Evolutionary conservation across 2,113 vertebrate genomes (phyloP).

Genomic region (Ptyas mucosa): DNA sequence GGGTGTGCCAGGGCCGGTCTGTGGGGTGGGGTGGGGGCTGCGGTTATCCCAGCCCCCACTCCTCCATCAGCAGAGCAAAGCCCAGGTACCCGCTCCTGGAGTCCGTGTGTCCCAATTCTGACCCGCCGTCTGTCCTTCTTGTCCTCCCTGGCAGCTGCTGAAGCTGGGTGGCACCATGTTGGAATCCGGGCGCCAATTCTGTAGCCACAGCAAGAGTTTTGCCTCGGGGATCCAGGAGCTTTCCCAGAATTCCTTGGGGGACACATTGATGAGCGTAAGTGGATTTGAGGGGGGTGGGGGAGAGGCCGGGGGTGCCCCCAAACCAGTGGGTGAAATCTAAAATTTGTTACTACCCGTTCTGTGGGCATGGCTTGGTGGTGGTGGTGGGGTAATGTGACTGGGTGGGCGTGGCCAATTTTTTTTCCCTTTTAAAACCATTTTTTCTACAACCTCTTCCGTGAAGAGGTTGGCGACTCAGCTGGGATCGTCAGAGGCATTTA

Average conservation of each 20-base stretch:
- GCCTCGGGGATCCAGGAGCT: constrained; percentile 78
- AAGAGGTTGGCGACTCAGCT: too few relatives aligned
- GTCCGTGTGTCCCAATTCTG: not conserved
- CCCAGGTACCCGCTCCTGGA: not conserved
- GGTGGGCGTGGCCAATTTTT: too few relatives aligned
- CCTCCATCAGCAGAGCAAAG: too few relatives aligned
- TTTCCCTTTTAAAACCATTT: too few relatives aligned
- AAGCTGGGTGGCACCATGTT: constrained; percentile 83
- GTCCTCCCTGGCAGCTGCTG: constrained; percentile 71
- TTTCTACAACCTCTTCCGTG: too few relatives aligned
- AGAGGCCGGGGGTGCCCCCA: not conserved
- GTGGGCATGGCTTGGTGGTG: too few relatives aligned
- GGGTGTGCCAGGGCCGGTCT: not conserved
- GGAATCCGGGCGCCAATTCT: constrained; percentile 79
- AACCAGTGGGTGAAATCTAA: not conserved
- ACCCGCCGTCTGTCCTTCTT: not conserved
- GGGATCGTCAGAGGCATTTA: too few relatives aligned
- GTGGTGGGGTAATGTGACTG: too few relatives aligned
- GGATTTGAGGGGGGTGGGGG: rapidly evolving
- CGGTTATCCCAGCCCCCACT: not conserved
- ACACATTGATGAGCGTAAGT: constrained; percentile 78
- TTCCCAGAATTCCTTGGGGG: constrained; percentile 71
- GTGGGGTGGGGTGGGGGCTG: not conserved
- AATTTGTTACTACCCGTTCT: too few relatives aligned
- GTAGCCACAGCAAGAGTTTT: constrained; percentile 77